These are phyloP conservation scores for Aspiorhynchus laticeps DNA, from an alignment of 2,113 vertebrate species.

Conservation along the genomic window DNA sequence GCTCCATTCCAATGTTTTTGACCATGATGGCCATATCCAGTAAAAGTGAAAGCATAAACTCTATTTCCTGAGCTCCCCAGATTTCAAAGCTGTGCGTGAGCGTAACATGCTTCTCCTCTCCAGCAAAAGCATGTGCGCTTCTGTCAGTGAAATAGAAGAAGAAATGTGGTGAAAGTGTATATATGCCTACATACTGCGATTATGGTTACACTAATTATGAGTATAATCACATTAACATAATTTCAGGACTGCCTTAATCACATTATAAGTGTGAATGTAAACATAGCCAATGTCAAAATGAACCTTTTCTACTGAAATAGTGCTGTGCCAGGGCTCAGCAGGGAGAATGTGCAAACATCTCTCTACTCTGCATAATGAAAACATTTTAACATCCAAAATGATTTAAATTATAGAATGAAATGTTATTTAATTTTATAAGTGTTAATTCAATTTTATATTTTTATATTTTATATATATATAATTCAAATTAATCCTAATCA, in stretches of 20 bases:
- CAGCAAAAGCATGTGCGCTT: neutral
- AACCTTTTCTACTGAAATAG: neutral
- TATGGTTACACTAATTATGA: slow-evolving; percentile 1
- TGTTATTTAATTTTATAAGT: neutral
- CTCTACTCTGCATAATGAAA: neutral
- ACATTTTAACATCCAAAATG: neutral
- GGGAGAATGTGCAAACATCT: neutral
- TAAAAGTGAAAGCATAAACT: neutral
- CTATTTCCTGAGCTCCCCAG: neutral
- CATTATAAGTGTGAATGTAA: slow-evolving; percentile 22
- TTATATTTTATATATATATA: too few species aligned
- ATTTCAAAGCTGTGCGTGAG: neutral
- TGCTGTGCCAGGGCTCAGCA: neutral
- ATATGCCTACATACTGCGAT: neutral
- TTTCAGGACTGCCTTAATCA: slow-evolving; percentile 1
- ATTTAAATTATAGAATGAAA: neutral
- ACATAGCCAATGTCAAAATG: neutral
- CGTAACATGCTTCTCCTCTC: neutral
- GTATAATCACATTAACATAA: slow-evolving; percentile 13
- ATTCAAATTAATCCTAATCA: neutral
- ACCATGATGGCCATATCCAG: neutral
- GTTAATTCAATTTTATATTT: too few species aligned
- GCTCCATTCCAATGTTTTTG: neutral
- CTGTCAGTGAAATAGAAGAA: neutral
- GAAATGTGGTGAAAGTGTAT: neutral